Conservation (phyloP, 2,797 vertebrate genomes). For the Pyrocephalus nanus region DNA sequence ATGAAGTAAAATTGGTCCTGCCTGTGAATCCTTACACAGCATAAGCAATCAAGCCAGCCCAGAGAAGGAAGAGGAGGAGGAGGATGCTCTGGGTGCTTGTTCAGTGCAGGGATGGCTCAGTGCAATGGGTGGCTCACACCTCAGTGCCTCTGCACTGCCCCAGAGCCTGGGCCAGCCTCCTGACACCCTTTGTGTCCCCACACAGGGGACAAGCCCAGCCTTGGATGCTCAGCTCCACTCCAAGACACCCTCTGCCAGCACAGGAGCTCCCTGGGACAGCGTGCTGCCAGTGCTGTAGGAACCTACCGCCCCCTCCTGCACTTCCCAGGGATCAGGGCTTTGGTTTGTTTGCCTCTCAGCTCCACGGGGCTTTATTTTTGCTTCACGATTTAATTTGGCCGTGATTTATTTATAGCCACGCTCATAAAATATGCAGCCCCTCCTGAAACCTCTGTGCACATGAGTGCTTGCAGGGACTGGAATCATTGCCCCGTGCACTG, state of each 20-base stretch:
- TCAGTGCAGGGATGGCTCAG: accelerated
- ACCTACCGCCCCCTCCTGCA: background rate
- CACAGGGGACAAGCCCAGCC: background rate
- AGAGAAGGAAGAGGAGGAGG: background rate
- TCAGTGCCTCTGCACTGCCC: accelerated
- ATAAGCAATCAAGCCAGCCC: background rate
- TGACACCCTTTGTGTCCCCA: background rate
- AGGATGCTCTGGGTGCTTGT: background rate
- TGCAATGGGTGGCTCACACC: background rate
- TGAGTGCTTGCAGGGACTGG: accelerated
- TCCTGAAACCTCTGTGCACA: background rate
- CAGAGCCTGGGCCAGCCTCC: background rate
- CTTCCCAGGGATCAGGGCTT: background rate
- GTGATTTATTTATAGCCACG: background rate
- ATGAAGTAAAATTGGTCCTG: background rate
- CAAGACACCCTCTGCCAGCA: background rate
- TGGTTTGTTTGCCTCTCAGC: background rate
- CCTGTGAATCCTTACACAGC: background rate
- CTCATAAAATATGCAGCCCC: background rate
- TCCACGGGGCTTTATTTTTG: background rate
- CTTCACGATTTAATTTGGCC: background rate
- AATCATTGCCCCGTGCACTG: accelerated
- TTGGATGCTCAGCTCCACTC: background rate
- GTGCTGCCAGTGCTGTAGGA: background rate
- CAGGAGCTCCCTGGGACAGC: background rate